Evolutionary conservation across 2,113 vertebrate genomes (phyloP).

Genomic region (Struthidea cinerea): DNA sequence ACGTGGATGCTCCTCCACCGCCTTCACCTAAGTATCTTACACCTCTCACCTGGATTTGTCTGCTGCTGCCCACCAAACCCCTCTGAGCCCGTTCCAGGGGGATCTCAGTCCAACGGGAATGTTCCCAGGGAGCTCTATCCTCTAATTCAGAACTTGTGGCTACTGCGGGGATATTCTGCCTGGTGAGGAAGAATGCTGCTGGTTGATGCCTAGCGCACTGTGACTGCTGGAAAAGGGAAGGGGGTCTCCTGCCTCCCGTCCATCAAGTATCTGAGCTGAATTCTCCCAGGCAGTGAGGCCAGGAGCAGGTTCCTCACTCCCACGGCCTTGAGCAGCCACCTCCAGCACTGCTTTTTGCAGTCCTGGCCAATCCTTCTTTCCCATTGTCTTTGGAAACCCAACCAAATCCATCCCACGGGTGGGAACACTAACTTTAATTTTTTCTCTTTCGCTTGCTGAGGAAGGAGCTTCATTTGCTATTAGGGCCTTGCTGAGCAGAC

Average conservation of each 20-base stretch:
- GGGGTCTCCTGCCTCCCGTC: not conserved
- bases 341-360: not conserved
- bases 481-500: not conserved
- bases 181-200: fast-evolving
- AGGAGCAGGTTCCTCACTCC: not conserved
- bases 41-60: not conserved
- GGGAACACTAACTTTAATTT: not conserved
- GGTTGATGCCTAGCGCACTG: fast-evolving
- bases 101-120: not conserved
- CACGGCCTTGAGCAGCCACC: not conserved
- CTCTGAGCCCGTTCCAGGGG: fast-evolving
- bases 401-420: not conserved
- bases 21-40: not conserved
- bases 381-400: not conserved
- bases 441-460: not conserved
- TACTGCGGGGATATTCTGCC: fast-evolving
- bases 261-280: not conserved
- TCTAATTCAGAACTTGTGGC: fast-evolving
- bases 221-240: not conserved
- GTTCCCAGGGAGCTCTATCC: not conserved
- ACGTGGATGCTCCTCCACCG: not conserved
- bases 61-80: not conserved
- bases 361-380: not conserved
- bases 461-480: not conserved
- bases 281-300: fast-evolving